Conservation (phyloP, 2,888 invertebrate genomes). For the Anodontia alba region DNA sequence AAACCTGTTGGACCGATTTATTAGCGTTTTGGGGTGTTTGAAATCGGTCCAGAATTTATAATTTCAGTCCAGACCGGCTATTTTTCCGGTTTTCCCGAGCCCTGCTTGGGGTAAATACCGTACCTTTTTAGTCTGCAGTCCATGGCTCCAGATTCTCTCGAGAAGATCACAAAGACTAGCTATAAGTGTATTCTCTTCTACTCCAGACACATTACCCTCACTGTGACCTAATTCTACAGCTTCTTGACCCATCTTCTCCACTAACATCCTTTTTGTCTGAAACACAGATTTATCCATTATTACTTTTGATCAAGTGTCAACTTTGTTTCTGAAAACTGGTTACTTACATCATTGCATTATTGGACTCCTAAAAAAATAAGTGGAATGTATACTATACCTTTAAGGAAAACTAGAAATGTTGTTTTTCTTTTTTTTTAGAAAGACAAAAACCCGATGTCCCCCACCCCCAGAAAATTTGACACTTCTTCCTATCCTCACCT, state of each 20-base stretch:
- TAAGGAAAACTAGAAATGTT: too few relatives aligned
- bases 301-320: not conserved
- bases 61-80: too few relatives aligned
- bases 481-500: too few relatives aligned
- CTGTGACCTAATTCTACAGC: constrained; percentile 95
- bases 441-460: too few relatives aligned
- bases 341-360: not conserved
- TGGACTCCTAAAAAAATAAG: not conserved
- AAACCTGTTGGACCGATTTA: too few relatives aligned
- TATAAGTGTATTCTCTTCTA: constrained; percentile 98
- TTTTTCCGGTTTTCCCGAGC: too few relatives aligned
- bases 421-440: too few relatives aligned
- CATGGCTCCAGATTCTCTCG: constrained; percentile 99
- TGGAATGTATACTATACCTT: too few relatives aligned
- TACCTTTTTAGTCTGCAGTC: constrained; percentile 95
- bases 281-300: constrained; percentile 78
- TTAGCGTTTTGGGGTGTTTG: too few relatives aligned
- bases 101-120: too few relatives aligned
- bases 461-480: too few relatives aligned
- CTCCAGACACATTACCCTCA: constrained; percentile 88
- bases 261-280: constrained; percentile 98
- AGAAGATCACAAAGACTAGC: constrained; percentile 98
- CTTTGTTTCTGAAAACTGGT: not conserved
- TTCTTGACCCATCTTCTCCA: constrained; percentile 99
- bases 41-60: too few relatives aligned